Base-by-base conservation (phyloP, 2,888 invertebrate species). In the Rhabditoides inermis region DNA sequence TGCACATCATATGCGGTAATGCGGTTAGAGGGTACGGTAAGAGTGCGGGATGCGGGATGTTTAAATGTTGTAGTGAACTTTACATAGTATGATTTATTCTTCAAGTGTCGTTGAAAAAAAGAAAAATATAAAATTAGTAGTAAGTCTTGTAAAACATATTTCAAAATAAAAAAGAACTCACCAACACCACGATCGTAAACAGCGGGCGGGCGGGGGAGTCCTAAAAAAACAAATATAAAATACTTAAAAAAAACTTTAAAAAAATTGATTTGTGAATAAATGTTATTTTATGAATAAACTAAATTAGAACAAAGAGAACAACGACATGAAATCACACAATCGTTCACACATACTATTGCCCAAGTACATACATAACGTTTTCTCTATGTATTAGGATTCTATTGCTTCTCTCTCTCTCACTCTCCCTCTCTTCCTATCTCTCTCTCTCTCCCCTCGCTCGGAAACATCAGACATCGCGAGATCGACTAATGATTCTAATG, bases 151-250 rank as follows among this genome's bases (percentile, higher is more conserved):
- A n/a, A n/a, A n/a, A n/a, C n/a, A n/a, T n/a, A n/a, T n/a, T n/a
- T n/a, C n/a, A n/a, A n/a, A n/a, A n/a, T n/a, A n/a, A n/a, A n/a
- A n/a, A n/a, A n/a, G n/a, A n/a, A n/a, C n/a, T n/a, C n/a, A n/a
- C n/a, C n/a, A n/a, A n/a, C n/a, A n/a, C 61, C 44, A 56, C 57
- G 61, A 66, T 66, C 41, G 65, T 65, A 57, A 65, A 65, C 65
- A 65, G 60, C 51, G 65, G 65, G 55, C 65, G 65, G 45, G 61
- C 20, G 5, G n/a, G n/a, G n/a, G 30, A 15, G 35, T 49, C 49
- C 49, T 49, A 32, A 41, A n/a, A n/a, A 26, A 28, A 40, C 10
- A n/a, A n/a, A n/a, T n/a, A n/a, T n/a, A n/a, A 32, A 32, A 32
- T 15, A 32, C 15, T 32, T 32, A 7, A 32, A 32, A 10, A 10